phyloP scores from a whole-genome alignment of 1,140 invertebrate genomes.

The Augochlora pura region DNA sequence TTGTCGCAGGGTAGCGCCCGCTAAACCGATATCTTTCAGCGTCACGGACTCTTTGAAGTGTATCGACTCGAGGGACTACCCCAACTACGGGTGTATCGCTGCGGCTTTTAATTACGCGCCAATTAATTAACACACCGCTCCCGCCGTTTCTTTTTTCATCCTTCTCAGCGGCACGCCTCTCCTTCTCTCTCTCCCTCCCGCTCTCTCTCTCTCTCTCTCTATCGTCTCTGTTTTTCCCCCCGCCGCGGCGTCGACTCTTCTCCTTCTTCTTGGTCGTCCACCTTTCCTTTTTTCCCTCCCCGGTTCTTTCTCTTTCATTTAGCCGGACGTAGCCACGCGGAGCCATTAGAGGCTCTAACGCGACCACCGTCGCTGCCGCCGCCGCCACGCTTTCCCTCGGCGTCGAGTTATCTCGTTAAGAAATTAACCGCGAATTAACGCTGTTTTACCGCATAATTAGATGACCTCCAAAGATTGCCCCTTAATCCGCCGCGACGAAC shows the following conservation, averaged over 20 bases:
- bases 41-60: constrained; percentile 52
- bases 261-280: neutral
- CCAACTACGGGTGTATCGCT: constrained; percentile 45
- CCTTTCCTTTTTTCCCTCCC: neutral
- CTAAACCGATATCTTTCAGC: constrained; percentile 44
- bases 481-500: constrained; percentile 46
- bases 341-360: constrained; percentile 68
- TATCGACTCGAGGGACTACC: constrained; percentile 36
- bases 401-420: constrained; percentile 64
- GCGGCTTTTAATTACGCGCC: constrained; percentile 74
- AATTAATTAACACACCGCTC: constrained; percentile 72
- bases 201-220: neutral
- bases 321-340: constrained; percentile 63
- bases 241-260: neutral
- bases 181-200: neutral
- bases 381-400: constrained; percentile 38
- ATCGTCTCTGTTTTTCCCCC: neutral
- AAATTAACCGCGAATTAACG: constrained; percentile 68
- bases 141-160: constrained; percentile 36
- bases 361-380: constrained; percentile 39
- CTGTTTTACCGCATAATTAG: constrained; percentile 65
- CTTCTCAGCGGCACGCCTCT: neutral
- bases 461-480: constrained; percentile 63
- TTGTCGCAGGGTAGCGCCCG: constrained; percentile 37
- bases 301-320: constrained; percentile 41